Evolutionary conservation across 2,113 vertebrate species (phyloP).

Genomic region (Pogona vitticeps): DNA sequence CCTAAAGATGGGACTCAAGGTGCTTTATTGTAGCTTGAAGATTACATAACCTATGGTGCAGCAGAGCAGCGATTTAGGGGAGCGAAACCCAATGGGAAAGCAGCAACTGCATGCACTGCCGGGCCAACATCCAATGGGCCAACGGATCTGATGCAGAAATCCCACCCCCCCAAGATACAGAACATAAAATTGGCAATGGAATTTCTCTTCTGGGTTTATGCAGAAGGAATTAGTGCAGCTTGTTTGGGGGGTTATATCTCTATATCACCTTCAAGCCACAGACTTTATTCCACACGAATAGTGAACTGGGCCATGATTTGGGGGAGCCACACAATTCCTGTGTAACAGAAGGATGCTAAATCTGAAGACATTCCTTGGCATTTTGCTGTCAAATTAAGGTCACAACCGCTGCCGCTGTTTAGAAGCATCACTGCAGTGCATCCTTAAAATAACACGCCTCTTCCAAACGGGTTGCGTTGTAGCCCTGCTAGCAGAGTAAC

Average conservation of each 20-base stretch:
- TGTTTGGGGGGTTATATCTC: background rate
- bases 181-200: background rate
- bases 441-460: conserved; percentile 37
- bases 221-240: background rate
- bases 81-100: background rate
- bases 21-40: background rate
- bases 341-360: conserved; percentile 61
- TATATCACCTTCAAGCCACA: background rate
- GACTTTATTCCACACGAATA: background rate
- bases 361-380: conserved; percentile 52
- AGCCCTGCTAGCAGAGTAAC: background rate
- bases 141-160: background rate
- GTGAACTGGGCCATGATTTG: background rate
- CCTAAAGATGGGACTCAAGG: too few species aligned
- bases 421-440: conserved; percentile 36
- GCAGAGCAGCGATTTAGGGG: background rate
- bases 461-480: conserved; percentile 41
- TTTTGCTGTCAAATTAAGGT: conserved; percentile 67
- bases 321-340: conserved; percentile 58
- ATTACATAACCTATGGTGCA: background rate
- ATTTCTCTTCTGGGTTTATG: background rate
- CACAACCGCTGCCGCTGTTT: conserved; percentile 60
- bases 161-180: background rate
- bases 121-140: too few species aligned
- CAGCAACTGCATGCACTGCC: background rate